Evolutionary conservation across 2,888 invertebrate species (phyloP).

Genomic region (Agrotis segetum): DNA sequence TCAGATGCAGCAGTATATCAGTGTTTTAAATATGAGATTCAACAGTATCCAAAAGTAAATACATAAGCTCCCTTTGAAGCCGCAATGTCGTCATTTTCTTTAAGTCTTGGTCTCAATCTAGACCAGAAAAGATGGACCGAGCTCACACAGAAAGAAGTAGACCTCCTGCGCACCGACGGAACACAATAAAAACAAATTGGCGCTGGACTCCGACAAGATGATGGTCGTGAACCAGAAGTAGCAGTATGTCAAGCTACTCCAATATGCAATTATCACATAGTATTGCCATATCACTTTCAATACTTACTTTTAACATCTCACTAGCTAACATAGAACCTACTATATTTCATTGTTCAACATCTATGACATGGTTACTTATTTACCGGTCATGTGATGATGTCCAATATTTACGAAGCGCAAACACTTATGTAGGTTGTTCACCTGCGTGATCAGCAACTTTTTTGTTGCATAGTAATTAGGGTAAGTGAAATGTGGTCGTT

Average conservation of each 20-base stretch:
- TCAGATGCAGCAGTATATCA: too few species aligned
- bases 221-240: too few species aligned
- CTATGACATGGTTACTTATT: slow-evolving; percentile 15
- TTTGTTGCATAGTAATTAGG: slow-evolving; percentile 29
- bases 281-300: not conserved
- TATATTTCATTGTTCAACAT: slow-evolving; percentile 23
- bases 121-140: too few species aligned
- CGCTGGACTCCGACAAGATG: too few species aligned
- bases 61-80: not conserved
- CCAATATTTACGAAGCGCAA: slow-evolving; percentile 40
- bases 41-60: too few species aligned
- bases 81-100: not conserved
- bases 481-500: slow-evolving; percentile 31
- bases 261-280: not conserved
- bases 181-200: too few species aligned
- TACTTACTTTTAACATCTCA: not conserved
- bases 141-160: too few species aligned
- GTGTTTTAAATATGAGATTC: not conserved
- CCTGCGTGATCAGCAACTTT: slow-evolving; percentile 66
- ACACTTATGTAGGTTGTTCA: slow-evolving; percentile 67
- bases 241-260: not conserved
- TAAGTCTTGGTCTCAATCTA: too few species aligned
- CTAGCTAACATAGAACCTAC: not conserved
- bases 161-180: too few species aligned
- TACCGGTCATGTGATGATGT: slow-evolving; percentile 14